Conservation (phyloP, 2,797 vertebrate genomes). For the Arrhamphus sclerolepis region DNA sequence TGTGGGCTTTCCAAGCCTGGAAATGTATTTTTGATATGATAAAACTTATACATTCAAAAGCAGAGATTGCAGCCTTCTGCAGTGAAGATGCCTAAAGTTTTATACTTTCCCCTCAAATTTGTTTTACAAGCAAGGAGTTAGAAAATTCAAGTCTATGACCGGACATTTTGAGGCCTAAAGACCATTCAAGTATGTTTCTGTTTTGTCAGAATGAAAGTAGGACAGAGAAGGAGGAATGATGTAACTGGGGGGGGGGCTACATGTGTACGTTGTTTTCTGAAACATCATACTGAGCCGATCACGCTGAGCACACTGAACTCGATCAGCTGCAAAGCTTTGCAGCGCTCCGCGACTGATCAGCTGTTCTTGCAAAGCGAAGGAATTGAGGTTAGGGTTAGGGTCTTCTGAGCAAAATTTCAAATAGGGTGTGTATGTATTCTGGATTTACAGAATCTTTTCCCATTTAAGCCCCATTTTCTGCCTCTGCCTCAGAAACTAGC, state of each 20-base stretch:
- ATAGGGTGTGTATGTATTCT: not conserved
- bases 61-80: too few relatives aligned
- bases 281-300: too few relatives aligned
- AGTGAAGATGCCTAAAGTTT: too few relatives aligned
- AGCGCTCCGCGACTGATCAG: constrained; percentile 20
- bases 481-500: too few relatives aligned
- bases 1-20: constrained; percentile 39
- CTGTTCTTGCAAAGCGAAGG: constrained; percentile 1
- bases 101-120: too few relatives aligned
- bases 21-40: constrained; percentile 39
- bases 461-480: too few relatives aligned
- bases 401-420: not conserved
- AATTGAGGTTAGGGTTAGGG: constrained; percentile 17
- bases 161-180: too few relatives aligned
- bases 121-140: too few relatives aligned
- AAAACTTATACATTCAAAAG: too few relatives aligned
- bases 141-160: too few relatives aligned
- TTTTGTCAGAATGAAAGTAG: constrained; percentile 58
- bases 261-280: constrained; percentile 52
- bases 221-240: constrained; percentile 59
- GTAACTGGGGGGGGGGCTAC: constrained; percentile 62
- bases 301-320: too few relatives aligned
- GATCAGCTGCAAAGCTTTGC: constrained; percentile 8
- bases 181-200: constrained; percentile 22
- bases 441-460: too few relatives aligned